Evolutionary conservation across 2,888 invertebrate species (phyloP), one percentile per base, ranked within the genome.

Genomic region (Campoplex capitator): DNA sequence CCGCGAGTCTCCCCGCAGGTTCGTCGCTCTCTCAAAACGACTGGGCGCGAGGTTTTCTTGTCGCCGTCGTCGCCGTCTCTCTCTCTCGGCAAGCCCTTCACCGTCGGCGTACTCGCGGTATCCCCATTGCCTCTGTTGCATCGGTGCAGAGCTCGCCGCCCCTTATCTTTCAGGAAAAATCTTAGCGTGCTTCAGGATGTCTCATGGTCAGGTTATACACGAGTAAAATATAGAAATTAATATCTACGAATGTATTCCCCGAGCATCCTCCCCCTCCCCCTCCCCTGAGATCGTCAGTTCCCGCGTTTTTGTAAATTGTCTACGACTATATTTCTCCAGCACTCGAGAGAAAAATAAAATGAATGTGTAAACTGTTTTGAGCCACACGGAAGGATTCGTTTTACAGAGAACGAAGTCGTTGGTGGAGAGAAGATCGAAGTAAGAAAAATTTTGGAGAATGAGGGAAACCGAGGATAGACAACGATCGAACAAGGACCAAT

Each of bases 401-500:
- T 87, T 87, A 48, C 86, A 87, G 86, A 84, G 65, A 74, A 74
- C 70, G 38, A 74, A 56, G 35, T 48, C 70, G 77, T 58, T 67
- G 67, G 78, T 80, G 88, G 84, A 88, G 89, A 88, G 86, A 88
- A 65, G 77, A 87, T 85, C 82, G 88, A 79, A 73, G 75, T 83
- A 88, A 85, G 73, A 56, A 23, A 83, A n/a, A 82, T 70, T 67
- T n/a, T 70, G 83, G 89, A 92, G 88, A 90, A 94, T 94, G 94
- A 93, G 90, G 90, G 90, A 92, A 90, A 89, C 86, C 88, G 89
- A 86, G 87, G 87, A 90, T 89, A 88, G 88, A 84, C 88, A 90
- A 87, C 88, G 90, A 87, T 90, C 92, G 91, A 92, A 89, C 90
- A 91, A 91, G 92, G 92, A 93, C 92, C 92, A 90, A 90, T 89